A percentile compares a stretch with the other conserved stretches of the same genome.
Evolutionary conservation across 1,140 invertebrate genomes (phyloP).

Genomic region (Macrocentrus cingulum): DNA sequence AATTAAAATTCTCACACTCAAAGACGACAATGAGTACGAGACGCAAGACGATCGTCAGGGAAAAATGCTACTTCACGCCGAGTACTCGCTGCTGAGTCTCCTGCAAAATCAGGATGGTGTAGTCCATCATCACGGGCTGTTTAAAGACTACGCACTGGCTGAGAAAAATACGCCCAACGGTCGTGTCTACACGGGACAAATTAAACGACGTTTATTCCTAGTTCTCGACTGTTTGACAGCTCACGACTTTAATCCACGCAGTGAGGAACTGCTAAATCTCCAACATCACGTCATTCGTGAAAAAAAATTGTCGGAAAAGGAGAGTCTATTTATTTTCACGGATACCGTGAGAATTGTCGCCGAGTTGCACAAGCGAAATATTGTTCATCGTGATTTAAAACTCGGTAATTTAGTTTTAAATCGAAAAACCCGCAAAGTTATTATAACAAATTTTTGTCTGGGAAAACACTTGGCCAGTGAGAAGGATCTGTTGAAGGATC

Average conservation of each 20-base stretch:
- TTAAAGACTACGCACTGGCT: conserved; percentile 76
- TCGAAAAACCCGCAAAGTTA: conserved; percentile 67
- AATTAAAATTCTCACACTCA: conserved; percentile 69
- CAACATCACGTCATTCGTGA: conserved; percentile 83
- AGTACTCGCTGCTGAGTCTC: conserved; percentile 75
- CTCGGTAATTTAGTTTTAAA: conserved; percentile 80
- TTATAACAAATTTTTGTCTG: conserved; percentile 81
- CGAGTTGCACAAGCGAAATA: conserved; percentile 77
- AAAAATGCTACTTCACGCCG: conserved; percentile 80
- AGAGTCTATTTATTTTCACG: conserved; percentile 76
- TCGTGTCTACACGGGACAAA: conserved; percentile 65
- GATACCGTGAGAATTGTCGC: conserved; percentile 76
- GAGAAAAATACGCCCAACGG: conserved; percentile 61
- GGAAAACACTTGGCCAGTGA: conserved; percentile 78
- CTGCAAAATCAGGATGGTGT: conserved; percentile 74
- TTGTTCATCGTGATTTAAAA: conserved; percentile 82
- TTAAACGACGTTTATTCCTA: conserved; percentile 69
- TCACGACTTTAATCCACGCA: conserved; percentile 73
- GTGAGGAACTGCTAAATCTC: conserved; percentile 72
- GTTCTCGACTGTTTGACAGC: conserved; percentile 76
- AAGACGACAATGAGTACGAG: conserved; percentile 64
- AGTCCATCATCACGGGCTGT: conserved; percentile 78
- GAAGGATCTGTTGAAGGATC: conserved; percentile 75
- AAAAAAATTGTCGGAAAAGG: conserved; percentile 76
- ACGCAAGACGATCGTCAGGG: conserved; percentile 78